A percentile compares a stretch with the other conserved stretches of the same genome.
These are phyloP conservation scores for Bradypus variegatus DNA, from an alignment of 2,797 vertebrate genomes.

Conservation along the genomic window DNA sequence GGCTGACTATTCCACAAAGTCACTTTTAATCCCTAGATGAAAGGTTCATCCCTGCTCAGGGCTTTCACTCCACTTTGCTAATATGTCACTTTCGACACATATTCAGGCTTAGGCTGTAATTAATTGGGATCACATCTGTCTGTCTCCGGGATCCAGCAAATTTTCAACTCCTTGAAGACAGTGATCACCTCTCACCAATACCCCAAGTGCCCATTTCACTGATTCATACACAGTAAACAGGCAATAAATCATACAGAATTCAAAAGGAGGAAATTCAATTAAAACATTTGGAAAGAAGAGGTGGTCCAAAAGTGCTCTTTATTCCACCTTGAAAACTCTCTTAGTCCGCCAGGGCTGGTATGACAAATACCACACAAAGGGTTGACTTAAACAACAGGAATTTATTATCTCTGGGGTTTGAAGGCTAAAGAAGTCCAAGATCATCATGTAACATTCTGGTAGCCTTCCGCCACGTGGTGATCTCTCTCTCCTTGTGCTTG, in stretches of 20 bases:
- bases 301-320: too few species aligned
- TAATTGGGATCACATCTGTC: fast-evolving
- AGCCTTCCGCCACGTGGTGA: too few species aligned
- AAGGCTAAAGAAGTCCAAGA: too few species aligned
- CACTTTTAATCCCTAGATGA: background rate
- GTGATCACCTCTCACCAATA: background rate
- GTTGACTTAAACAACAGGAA: too few species aligned
- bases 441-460: too few species aligned
- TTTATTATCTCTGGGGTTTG: too few species aligned
- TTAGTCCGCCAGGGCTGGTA: too few species aligned
- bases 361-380: too few species aligned
- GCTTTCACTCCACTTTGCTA: background rate
- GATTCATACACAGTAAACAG: background rate
- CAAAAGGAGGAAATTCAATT: background rate
- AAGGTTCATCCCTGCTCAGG: background rate
- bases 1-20: background rate
- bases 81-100: background rate
- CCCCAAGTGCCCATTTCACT: too few species aligned
- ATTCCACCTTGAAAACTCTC: background rate
- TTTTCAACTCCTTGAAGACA: background rate
- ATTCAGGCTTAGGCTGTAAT: background rate
- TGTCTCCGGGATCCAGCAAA: background rate
- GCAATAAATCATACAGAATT: fast-evolving
- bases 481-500: too few species aligned
- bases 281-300: background rate